A percentile compares a stretch with the other conserved stretches of the same genome.
Conservation (phyloP, 1,140 invertebrate species). For the Zaprionus camerounensis region DNA sequence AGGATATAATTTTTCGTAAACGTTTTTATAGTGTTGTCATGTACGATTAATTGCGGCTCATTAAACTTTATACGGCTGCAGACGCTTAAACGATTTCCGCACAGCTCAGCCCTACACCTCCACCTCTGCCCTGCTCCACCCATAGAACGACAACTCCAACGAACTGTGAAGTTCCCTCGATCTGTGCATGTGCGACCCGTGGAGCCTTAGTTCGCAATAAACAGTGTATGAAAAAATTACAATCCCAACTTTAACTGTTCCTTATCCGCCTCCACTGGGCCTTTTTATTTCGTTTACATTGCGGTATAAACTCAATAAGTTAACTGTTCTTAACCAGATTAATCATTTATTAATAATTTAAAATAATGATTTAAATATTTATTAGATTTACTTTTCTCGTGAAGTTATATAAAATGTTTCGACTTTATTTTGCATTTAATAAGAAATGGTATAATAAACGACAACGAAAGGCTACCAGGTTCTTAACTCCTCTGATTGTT, state of each 20-base stretch:
- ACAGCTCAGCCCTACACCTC: constrained; percentile 4
- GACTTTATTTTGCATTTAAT: no score
- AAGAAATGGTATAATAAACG: no score
- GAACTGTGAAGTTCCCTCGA: background rate
- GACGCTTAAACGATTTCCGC: constrained; percentile 65
- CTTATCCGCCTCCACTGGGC: no score
- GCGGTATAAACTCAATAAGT: no score
- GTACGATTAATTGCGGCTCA: constrained; percentile 80
- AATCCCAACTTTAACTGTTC: background rate
- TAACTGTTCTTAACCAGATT: no score
- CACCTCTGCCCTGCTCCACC: background rate
- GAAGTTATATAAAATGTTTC: no score
- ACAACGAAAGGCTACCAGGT: no score
- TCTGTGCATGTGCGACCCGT: background rate
- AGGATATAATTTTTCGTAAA: constrained; percentile 74
- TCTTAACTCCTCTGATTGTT: no score
- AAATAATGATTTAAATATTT: no score
- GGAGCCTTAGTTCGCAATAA: background rate
- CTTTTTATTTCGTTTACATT: no score
- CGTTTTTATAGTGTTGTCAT: constrained; percentile 82
- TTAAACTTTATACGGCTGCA: constrained; percentile 75
- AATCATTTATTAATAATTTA: no score
- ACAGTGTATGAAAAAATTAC: background rate
- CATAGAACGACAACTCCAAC: constrained; percentile 7
- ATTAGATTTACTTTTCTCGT: no score